Percentiles rank a stretch among this genome's conserved stretches.
These are phyloP conservation scores for Globodera ellingtonae DNA, from an alignment of 1,140 invertebrate species.

Conservation along the genomic window DNA sequence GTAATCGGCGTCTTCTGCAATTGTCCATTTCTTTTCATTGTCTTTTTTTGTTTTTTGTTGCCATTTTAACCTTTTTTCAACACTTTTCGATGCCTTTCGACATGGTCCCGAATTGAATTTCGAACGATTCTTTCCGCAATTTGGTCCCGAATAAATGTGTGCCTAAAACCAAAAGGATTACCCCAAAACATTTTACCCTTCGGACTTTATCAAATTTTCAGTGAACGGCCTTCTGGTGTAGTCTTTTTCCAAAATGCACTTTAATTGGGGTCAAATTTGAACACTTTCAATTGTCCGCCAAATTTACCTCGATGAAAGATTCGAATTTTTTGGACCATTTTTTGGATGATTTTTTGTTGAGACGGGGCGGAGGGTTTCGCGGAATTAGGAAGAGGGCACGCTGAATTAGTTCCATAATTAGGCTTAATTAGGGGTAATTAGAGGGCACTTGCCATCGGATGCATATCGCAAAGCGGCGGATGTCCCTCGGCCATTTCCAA, in stretches of 20 bases:
- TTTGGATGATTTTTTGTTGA: conserved; percentile 80
- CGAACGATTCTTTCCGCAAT: conserved; percentile 94
- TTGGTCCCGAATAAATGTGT: conserved; percentile 95
- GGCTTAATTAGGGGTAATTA: background rate
- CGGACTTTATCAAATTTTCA: conserved; percentile 85
- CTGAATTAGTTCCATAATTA: background rate
- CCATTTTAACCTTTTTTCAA: conserved; percentile 52
- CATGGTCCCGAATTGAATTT: conserved; percentile 98
- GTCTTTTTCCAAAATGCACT: conserved; percentile 86
- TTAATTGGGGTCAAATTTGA: background rate
- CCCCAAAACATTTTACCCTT: background rate
- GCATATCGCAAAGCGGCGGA: conserved; percentile 87
- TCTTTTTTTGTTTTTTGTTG: background rate
- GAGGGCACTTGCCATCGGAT: conserved; percentile 78
- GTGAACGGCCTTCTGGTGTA: conserved; percentile 97
- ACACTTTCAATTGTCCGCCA: background rate
- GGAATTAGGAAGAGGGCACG: conserved; percentile 96
- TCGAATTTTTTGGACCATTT: conserved; percentile 79
- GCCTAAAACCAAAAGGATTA: conserved; percentile 64
- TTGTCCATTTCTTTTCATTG: background rate
- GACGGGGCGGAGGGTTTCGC: conserved; percentile 89
- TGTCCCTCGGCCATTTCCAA: conserved; percentile 99
- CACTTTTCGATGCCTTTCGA: conserved; percentile 75
- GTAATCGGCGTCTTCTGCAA: conserved; percentile 35
- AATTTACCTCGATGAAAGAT: conserved; percentile 78